These are phyloP conservation scores for Venustoraphidia nigricollis DNA, from an alignment of 2,888 invertebrate species.

Conservation along the genomic window DNA sequence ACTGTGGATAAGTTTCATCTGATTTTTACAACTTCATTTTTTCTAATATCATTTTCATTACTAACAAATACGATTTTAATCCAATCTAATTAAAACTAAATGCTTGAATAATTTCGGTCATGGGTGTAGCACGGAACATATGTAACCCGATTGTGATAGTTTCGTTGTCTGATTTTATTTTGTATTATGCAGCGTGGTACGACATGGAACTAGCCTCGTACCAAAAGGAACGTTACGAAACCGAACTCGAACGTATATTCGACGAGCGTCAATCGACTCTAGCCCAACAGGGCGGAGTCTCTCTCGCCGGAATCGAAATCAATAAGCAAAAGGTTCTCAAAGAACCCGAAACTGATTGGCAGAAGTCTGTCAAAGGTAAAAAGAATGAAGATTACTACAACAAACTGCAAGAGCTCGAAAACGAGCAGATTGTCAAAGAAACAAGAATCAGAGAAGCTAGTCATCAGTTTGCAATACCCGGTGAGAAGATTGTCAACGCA, in stretches of 20 bases:
- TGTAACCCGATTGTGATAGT: too few relatives aligned
- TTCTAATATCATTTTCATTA: too few relatives aligned
- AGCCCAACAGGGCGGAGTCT: slow-evolving; percentile 48
- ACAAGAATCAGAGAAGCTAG: slow-evolving; percentile 57
- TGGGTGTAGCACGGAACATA: too few relatives aligned
- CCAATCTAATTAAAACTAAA: too few relatives aligned
- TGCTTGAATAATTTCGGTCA: too few relatives aligned
- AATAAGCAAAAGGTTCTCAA: slow-evolving; percentile 47
- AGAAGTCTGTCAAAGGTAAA: slow-evolving; percentile 63
- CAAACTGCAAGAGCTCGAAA: slow-evolving; percentile 68
- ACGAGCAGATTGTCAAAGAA: slow-evolving; percentile 71
- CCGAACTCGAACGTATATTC: slow-evolving; percentile 75
- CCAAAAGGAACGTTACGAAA: slow-evolving; percentile 66
- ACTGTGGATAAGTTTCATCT: too few relatives aligned
- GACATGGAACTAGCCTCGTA: slow-evolving; percentile 74
- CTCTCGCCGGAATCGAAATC: slow-evolving; percentile 25
- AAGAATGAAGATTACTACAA: slow-evolving; percentile 62
- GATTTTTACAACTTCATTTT: too few relatives aligned
- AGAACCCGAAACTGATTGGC: slow-evolving; percentile 73
- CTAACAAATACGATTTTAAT: too few relatives aligned
- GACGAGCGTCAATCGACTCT: slow-evolving; percentile 64
- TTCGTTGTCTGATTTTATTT: slow-evolving; percentile 1
- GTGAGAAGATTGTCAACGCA: slow-evolving; percentile 59
- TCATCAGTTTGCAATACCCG: slow-evolving; percentile 74
- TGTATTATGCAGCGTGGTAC: slow-evolving; percentile 64